Base-by-base conservation (phyloP, 2,113 vertebrate genomes). In the Nothoprocta pentlandii region DNA sequence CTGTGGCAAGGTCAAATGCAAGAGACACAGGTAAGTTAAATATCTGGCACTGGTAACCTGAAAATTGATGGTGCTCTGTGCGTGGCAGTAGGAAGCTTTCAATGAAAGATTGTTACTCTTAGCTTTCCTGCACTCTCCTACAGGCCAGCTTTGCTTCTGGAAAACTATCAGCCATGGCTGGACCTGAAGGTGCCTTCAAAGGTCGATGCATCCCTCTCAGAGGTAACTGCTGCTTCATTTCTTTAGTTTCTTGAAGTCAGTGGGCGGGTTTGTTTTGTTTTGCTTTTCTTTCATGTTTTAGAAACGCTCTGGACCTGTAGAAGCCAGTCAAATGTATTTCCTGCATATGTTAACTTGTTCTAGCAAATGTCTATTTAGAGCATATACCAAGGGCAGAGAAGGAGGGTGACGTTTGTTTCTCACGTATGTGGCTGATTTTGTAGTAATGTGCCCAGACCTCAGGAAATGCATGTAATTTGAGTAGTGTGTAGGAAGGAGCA, bases 131-230 rank as follows among this genome's bases (percentile, higher is more conserved):
- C 94, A 41, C 80, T 90, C 39, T 66, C 83, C 92, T 91, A 62
- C 91, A 99, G 99, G 83, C 98, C 98, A 56, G 98, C 98, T 19
- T 98, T 99, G 82, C 98, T 99, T 14, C 97, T 99, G 70, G 99
- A 99, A 96, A 99, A 99, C 97, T 98, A 99, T 87, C 99, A 99
- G 93, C 99, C 99, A 0, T 99, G 99, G 99, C 85, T 99, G 96
- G 98, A 99, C 93, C 97, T 99, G 80, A 99, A 99, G 94, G 98
- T 99, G 80, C 96, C 97, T 80, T 99, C 99, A 19, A 99, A 99
- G 77, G 99, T 99, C 89, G 99, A 99, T 94, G 97, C 99, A 10
- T 99, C 99, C 4, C 93, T 99, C 3, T 98, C 99, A 2, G 99
- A 99, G 99, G 99, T 99, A 98, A 91, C 56, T 93, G 90, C 46